Base-by-base conservation (phyloP, 2,888 invertebrate species). In the Oxyteleia sp. region DNA sequence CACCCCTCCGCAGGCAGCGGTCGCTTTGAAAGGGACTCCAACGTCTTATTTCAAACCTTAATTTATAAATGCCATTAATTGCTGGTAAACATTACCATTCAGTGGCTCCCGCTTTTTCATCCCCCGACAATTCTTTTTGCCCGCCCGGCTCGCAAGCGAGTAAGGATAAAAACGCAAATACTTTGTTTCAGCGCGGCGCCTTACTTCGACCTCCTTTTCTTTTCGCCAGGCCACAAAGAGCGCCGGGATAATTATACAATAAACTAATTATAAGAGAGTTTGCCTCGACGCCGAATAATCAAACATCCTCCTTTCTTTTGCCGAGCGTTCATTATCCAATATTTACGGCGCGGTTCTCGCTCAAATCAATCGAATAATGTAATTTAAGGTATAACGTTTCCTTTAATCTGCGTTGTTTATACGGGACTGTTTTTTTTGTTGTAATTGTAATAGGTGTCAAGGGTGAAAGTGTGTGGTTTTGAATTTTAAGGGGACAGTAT, bases 11-110 rank as follows among this genome's bases (percentile, higher is more conserved):
- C 18, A 55, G 63, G 59, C 68, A 66, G 85, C 79, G 83, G 78
- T 79, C 35, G 82, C 78, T 69, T 81, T 81, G 79, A 85, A 82
- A 83, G 76, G 41, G 74, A 84, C 71, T 82, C 84, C 80, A 38
- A 61, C 81, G 74, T 76, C 82, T 85, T 85, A 74, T 78, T 82
- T 69, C 76, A 61, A 66, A 76, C 81, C 84, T 82, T 87, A 85
- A 87, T 88, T 87, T 85, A 85, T 85, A 87, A 89, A 87, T 84
- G 87, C 85, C 87, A 88, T 90, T 90, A 89, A 90, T 89, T 88
- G 89, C 87, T 86, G 87, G 87, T 87, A 87, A 89, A 89, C 87
- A 86, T 88, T 88, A 85, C 86, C 85, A 85, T 83, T 74, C 84
- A 80, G 82, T 43, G 45, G 80, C 68, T 86, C 75, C 78, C 66